phyloP scores from a whole-genome alignment of 2,888 invertebrate genomes.

The Amorpha juglandis region DNA sequence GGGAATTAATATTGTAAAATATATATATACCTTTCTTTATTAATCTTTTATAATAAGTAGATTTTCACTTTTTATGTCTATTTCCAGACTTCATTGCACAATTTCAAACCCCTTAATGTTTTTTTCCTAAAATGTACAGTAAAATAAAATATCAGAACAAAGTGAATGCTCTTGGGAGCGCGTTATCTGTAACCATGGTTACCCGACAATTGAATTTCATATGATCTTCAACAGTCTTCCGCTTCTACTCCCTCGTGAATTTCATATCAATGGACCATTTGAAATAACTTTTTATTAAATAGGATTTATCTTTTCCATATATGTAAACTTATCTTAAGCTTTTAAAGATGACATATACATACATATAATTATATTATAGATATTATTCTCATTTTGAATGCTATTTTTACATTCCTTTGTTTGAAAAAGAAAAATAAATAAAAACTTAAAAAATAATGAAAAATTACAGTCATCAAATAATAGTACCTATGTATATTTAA shows the following conservation, averaged over 20 bases:
- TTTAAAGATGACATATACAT: neutral
- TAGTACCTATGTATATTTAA: neutral
- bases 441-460: no score
- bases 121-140: conserved; percentile 11
- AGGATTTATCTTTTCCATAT: neutral
- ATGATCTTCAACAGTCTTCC: conserved; percentile 27
- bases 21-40: no score
- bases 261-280: conserved; percentile 11
- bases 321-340: neutral
- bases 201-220: conserved; percentile 32
- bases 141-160: conserved; percentile 27
- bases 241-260: conserved; percentile 8
- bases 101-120: neutral
- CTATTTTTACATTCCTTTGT: no score
- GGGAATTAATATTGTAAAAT: no score
- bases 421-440: no score
- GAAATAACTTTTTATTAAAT: neutral
- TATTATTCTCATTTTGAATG: no score
- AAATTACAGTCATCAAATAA: no score
- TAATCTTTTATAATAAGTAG: no score
- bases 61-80: no score
- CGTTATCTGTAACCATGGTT: conserved; percentile 34
- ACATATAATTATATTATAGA: neutral
- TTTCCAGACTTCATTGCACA: neutral
- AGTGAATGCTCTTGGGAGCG: conserved; percentile 36